phyloP scores from a whole-genome alignment of 2,888 invertebrate genomes.

The Dasypogon diadema region DNA sequence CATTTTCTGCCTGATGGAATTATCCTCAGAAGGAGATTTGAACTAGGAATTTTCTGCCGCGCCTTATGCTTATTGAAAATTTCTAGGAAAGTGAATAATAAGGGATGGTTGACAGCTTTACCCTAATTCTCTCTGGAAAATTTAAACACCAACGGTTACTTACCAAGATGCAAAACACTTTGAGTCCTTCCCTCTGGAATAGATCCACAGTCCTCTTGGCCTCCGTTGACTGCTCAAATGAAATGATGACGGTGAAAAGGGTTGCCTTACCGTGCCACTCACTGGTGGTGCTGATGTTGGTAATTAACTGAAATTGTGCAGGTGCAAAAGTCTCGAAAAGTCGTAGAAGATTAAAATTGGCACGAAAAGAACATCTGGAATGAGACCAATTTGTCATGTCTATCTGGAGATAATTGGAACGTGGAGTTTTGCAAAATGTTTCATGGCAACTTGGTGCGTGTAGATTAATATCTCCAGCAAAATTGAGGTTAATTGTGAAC shows the following conservation, averaged over 20 bases:
- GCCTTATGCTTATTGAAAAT: background rate
- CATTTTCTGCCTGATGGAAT: background rate
- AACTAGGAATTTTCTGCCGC: background rate
- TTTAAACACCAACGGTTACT: background rate
- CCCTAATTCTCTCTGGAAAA: background rate
- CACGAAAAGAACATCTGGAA: background rate
- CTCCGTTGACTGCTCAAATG: too few species aligned
- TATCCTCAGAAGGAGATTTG: background rate
- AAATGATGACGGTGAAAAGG: too few species aligned
- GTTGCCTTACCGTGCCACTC: background rate
- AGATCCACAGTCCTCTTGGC: too few species aligned
- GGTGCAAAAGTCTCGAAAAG: slow-evolving; percentile 9
- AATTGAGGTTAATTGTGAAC: too few species aligned
- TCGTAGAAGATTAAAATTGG: background rate
- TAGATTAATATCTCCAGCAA: too few species aligned
- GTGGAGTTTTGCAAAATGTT: background rate
- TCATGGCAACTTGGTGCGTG: background rate
- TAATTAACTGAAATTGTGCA: slow-evolving; percentile 14
- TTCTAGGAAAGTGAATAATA: background rate
- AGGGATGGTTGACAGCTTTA: background rate
- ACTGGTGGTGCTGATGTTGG: background rate
- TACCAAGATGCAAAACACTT: slow-evolving; percentile 19
- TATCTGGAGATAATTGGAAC: background rate
- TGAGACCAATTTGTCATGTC: slow-evolving; percentile 6
- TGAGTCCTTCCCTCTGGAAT: background rate